These are phyloP conservation scores for Oxyruncus cristatus DNA, from an alignment of 2,113 vertebrate species.

Conservation along the genomic window DNA sequence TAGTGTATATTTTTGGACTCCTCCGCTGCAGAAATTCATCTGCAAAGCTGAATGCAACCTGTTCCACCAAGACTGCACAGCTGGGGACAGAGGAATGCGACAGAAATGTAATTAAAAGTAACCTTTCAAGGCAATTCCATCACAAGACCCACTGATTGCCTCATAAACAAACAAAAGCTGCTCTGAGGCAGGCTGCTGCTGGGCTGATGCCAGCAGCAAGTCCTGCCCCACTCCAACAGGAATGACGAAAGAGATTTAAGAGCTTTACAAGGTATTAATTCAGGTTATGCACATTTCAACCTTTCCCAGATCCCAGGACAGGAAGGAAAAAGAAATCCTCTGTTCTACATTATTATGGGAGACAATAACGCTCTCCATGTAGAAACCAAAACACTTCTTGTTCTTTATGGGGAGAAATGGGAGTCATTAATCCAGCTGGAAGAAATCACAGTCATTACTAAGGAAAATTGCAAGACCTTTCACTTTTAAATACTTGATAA, in stretches of 20 bases:
- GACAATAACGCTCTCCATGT: constrained; percentile 15
- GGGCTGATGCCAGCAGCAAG: background rate
- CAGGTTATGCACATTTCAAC: background rate
- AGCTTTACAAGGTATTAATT: background rate
- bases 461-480: constrained; percentile 61
- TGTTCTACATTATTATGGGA: background rate
- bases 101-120: background rate
- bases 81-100: background rate
- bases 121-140: background rate
- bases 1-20: background rate
- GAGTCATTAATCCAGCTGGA: constrained; percentile 36
- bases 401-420: background rate
- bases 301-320: background rate
- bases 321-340: background rate
- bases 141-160: background rate
- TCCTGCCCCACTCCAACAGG: background rate
- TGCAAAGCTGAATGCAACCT: background rate
- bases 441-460: constrained; percentile 63
- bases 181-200: background rate
- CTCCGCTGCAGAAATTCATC: background rate
- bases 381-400: constrained; percentile 13
- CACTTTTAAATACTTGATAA: constrained; percentile 57
- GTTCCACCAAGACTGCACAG: background rate
- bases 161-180: constrained; percentile 31
- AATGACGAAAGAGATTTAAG: background rate